Evolutionary conservation across 2,888 invertebrate genomes (phyloP).

Genomic region (Amphipoea lucens): DNA sequence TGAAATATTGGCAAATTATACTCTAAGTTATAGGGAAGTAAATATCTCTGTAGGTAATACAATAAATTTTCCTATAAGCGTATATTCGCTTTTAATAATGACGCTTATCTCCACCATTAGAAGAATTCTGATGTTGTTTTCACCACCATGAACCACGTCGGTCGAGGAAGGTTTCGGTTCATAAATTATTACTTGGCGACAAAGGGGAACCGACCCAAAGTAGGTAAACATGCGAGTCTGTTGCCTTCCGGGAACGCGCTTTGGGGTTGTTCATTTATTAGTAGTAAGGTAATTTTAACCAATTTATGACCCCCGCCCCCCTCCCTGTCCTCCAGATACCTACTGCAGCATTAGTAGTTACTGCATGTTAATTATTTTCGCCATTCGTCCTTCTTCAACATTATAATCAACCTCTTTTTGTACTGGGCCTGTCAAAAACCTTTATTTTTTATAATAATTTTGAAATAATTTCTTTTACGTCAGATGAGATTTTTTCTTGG

Average conservation of each 20-base stretch:
- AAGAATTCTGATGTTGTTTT: constrained; percentile 36
- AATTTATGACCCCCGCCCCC: background rate
- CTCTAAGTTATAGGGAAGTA: constrained; percentile 16
- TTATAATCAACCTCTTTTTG: too few species aligned
- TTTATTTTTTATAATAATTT: too few species aligned
- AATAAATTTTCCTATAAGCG: constrained; percentile 13
- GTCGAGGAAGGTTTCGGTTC: constrained; percentile 12
- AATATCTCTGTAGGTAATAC: constrained; percentile 1
- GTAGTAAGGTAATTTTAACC: background rate
- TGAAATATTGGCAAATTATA: constrained; percentile 20
- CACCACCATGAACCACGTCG: constrained; percentile 7
- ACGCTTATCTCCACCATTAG: constrained; percentile 41
- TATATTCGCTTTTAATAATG: constrained; percentile 27
- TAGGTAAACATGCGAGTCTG: constrained; percentile 25
- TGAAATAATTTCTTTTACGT: too few species aligned
- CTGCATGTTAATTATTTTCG: too few species aligned
- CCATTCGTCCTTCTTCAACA: too few species aligned
- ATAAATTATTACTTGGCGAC: constrained; percentile 40
- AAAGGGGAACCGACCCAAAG: constrained; percentile 25
- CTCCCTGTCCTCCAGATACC: background rate
- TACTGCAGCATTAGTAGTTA: too few species aligned
- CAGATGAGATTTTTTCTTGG: too few species aligned
- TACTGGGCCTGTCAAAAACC: too few species aligned
- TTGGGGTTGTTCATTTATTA: background rate
- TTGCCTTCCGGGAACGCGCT: constrained; percentile 14